Conservation (phyloP, 2,888 invertebrate species). For the Pocota personata region DNA sequence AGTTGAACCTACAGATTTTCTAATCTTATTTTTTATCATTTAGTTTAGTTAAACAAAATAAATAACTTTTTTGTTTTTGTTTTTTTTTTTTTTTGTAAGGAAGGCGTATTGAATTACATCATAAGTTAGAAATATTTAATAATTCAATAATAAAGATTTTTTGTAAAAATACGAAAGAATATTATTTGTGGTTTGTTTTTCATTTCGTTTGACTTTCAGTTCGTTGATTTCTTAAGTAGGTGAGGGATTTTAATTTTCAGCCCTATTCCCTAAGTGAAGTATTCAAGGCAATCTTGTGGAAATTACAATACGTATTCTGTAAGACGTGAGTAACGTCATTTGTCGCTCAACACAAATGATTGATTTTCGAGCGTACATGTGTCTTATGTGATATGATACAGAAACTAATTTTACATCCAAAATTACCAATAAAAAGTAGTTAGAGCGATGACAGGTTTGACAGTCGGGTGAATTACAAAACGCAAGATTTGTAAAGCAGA, state of each 20-base stretch:
- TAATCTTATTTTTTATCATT: slow-evolving; percentile 35
- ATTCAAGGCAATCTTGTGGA: no score
- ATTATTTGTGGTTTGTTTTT: slow-evolving; percentile 29
- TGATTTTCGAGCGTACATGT: no score
- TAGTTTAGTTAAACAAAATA: slow-evolving; percentile 64
- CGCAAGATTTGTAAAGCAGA: no score
- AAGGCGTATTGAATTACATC: slow-evolving; percentile 53
- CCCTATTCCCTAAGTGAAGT: no score
- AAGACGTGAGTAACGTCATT: no score
- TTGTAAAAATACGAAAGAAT: slow-evolving; percentile 69
- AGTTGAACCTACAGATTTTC: slow-evolving; percentile 8
- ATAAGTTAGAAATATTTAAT: slow-evolving; percentile 69
- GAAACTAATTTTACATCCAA: no score
- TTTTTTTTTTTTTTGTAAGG: slow-evolving; percentile 58
- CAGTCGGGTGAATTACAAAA: no score
- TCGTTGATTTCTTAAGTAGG: neutral
- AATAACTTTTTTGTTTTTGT: neutral
- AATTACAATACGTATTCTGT: no score
- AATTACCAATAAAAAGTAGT: no score
- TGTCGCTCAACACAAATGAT: no score
- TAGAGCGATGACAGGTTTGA: no score
- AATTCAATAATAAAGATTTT: slow-evolving; percentile 70
- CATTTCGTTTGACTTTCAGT: slow-evolving; percentile 8
- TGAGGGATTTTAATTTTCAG: neutral
- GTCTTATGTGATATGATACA: no score